phyloP scores from a whole-genome alignment of 2,888 invertebrate genomes.

The Leuctra nigra region DNA sequence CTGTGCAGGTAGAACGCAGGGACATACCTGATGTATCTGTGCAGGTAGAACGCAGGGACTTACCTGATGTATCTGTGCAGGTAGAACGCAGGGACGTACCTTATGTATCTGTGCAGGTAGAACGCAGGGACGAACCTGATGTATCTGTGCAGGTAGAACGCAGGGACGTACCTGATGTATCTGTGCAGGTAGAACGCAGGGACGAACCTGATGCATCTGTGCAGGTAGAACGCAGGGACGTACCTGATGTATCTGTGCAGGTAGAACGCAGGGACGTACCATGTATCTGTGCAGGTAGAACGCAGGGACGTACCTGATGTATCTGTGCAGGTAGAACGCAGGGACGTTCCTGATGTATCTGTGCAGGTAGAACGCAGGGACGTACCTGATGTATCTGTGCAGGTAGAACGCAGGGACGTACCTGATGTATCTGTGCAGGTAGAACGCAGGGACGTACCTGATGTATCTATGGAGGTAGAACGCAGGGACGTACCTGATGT shows the following conservation, averaged over 20 bases:
- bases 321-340: slow-evolving; percentile 41
- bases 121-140: slow-evolving; percentile 37
- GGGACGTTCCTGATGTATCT: slow-evolving; percentile 43
- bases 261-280: slow-evolving; percentile 39
- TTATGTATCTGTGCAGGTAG: slow-evolving; percentile 43
- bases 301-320: slow-evolving; percentile 37
- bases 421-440: slow-evolving; percentile 43
- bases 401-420: slow-evolving; percentile 40
- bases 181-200: slow-evolving; percentile 41
- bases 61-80: no score
- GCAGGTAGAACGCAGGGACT: slow-evolving; percentile 39
- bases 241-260: no score
- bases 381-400: no score
- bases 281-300: slow-evolving; percentile 43
- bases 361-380: slow-evolving; percentile 40
- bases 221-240: slow-evolving; percentile 39
- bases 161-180: no score
- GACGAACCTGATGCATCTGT: no score
- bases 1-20: slow-evolving; percentile 41
- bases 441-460: slow-evolving; percentile 39
- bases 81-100: slow-evolving; percentile 39
- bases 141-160: slow-evolving; percentile 42
- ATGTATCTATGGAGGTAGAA: slow-evolving; percentile 43
- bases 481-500: slow-evolving; percentile 37
- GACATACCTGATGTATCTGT: no score